These are phyloP conservation scores for Cryptoprocta ferox DNA, from an alignment of 2,797 vertebrate species.

Conservation along the genomic window DNA sequence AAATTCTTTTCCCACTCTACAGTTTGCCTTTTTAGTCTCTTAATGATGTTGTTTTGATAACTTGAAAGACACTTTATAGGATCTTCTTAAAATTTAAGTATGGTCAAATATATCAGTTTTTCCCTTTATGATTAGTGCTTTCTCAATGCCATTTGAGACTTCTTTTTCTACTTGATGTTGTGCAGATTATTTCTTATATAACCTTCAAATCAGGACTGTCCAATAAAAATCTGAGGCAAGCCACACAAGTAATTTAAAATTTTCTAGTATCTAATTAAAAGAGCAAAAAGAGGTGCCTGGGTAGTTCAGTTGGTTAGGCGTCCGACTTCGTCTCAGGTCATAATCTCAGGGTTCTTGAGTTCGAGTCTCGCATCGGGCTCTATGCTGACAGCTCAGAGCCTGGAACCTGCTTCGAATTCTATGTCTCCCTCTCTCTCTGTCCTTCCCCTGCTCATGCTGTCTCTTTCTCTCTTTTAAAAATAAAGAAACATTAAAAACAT, in stretches of 20 bases:
- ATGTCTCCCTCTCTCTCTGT: no score
- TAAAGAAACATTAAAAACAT: no score
- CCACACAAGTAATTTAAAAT: neutral
- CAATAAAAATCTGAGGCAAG: neutral
- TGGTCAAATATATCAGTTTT: neutral
- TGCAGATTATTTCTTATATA: neutral
- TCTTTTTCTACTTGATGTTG: neutral
- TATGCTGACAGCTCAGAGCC: no score
- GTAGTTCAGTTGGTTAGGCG: no score
- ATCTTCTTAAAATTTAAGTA: neutral
- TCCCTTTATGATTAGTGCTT: neutral
- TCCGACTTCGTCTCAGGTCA: no score
- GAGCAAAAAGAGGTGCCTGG: neutral
- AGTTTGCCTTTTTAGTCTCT: neutral
- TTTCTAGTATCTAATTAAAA: neutral
- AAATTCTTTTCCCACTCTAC: neutral
- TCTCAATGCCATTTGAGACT: neutral
- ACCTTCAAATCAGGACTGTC: neutral
- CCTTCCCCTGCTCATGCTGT: no score
- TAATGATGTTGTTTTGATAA: neutral
- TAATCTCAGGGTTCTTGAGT: no score
- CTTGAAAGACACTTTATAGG: neutral
- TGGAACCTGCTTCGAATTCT: no score
- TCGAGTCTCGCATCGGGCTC: accelerated
- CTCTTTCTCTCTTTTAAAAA: no score